Conservation (phyloP, 64 coral and sea anemone genomes). For the Cladopsammia gracilis region DNA sequence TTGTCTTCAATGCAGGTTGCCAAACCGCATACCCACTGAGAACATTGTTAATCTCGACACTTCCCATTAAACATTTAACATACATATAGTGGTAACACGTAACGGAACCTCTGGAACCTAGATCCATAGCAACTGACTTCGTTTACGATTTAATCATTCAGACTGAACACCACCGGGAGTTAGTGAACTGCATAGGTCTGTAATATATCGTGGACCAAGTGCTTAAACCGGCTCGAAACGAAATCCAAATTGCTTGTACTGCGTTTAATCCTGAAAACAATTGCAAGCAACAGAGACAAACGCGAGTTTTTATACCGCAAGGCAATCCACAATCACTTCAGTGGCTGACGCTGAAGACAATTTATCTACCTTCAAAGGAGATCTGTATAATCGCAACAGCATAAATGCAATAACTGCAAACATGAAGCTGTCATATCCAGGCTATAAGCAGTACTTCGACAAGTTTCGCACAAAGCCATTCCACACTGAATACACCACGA, state of each 20-base stretch:
- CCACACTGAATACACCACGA: constrained; percentile 73
- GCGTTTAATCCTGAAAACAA: too few relatives aligned
- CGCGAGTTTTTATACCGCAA: too few relatives aligned
- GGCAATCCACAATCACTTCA: too few relatives aligned
- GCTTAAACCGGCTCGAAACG: too few relatives aligned
- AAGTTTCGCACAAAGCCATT: constrained; percentile 9
- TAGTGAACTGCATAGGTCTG: too few relatives aligned
- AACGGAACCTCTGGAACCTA: too few relatives aligned
- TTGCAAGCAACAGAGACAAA: too few relatives aligned
- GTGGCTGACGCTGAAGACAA: too few relatives aligned
- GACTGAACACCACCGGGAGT: neutral
- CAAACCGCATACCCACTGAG: neutral
- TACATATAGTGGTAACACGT: neutral
- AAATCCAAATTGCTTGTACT: too few relatives aligned
- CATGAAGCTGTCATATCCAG: constrained; percentile 29
- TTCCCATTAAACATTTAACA: constrained; percentile 45
- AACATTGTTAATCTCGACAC: neutral
- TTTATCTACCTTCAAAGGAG: too few relatives aligned
- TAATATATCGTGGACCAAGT: too few relatives aligned
- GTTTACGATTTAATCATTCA: neutral
- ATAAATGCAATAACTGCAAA: neutral
- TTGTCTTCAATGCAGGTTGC: neutral
- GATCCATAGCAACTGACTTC: constrained; percentile 22
- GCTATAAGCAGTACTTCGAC: constrained; percentile 26
- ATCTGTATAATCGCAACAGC: too few relatives aligned